Base-by-base conservation (phyloP, 2,888 invertebrate species). In the Stegana nigrithorax region DNA sequence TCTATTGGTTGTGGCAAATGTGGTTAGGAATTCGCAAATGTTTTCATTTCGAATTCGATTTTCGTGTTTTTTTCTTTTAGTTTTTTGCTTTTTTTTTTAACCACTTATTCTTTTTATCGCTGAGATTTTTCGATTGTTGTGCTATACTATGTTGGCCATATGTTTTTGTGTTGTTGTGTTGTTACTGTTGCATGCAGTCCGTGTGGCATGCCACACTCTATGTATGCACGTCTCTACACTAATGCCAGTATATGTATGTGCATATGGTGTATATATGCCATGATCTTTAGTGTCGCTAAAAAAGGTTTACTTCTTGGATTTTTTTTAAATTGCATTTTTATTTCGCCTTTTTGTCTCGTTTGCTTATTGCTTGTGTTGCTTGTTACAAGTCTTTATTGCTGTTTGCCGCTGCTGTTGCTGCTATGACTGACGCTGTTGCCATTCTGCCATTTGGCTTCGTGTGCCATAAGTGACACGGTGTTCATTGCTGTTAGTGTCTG, bases 381-480 rank as follows among this genome's bases (percentile, higher is more conserved):
- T n/a, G n/a, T n/a, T n/a, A n/a, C n/a, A n/a, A n/a, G n/a, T 39
- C 57, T 63, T 59, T 47, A 62, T 63, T 65, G 66, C 53, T 65
- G 63, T 58, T n/a, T 50, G 59, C 55, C 55, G 45, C 25, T 58
- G 51, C 56, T 71, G 50, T 66, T 66, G 63, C 72, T 71, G 66
- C 70, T 80, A 78, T 75, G n/a, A n/a, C n/a, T 69, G 75, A 72
- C 77, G 69, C 70, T 71, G 73, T 78, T 72, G 62, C 53, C 58
- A 70, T 62, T 77, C 63, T 69, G 73, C 62, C 71, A 68, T 80
- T 73, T 73, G 68, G 68, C 64, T 65, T 74, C 67, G 69, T 72
- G 72, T 72, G 72, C 63, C 72, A 73, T 70, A 73, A 73, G 66
- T 73, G 73, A 71, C 73, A 71, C 67, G 63, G 57, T 53, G 51